A percentile compares a stretch with the other conserved stretches of the same genome.
Evolutionary conservation across 2,888 invertebrate genomes (phyloP).

Genomic region (Epistrophella euchroma): DNA sequence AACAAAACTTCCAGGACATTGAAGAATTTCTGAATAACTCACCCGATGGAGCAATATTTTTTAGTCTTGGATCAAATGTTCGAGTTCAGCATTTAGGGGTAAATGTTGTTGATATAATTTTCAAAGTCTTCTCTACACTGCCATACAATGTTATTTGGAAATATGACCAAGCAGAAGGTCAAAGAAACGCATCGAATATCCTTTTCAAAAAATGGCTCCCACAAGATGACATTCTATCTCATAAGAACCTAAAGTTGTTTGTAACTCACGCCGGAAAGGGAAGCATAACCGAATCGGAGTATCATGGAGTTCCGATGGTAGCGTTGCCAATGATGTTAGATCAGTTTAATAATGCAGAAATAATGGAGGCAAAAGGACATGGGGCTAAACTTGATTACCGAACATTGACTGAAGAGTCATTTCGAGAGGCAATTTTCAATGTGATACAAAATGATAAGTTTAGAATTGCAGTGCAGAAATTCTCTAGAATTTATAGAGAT

Average conservation of each 20-base stretch:
- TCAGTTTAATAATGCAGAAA: conserved; percentile 90
- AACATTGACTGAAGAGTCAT: conserved; percentile 71
- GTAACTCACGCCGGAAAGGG: conserved; percentile 85
- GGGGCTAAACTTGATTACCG: conserved; percentile 47
- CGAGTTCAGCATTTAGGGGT: conserved; percentile 81
- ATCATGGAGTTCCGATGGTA: conserved; percentile 90
- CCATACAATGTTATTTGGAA: conserved; percentile 87
- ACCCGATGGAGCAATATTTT: conserved; percentile 82
- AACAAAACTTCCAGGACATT: conserved; percentile 76
- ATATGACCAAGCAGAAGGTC: conserved; percentile 83
- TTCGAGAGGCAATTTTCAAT: conserved; percentile 74
- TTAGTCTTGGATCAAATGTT: conserved; percentile 82
- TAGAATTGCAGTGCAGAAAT: conserved; percentile 80
- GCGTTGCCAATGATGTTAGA: conserved; percentile 91
- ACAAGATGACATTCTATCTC: conserved; percentile 90
- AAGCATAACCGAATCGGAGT: conserved; percentile 90
- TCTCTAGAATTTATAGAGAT: conserved; percentile 84
- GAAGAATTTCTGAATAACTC: conserved; percentile 79
- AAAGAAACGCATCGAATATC: conserved; percentile 81
- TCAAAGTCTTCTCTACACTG: conserved; percentile 85
- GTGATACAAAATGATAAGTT: conserved; percentile 77
- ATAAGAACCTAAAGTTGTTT: conserved; percentile 86
- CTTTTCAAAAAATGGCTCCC: conserved; percentile 82
- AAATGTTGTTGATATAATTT: conserved; percentile 84
- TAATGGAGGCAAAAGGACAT: conserved; percentile 86